Evolutionary conservation across 2,888 invertebrate species (phyloP).

Genomic region (Aporophyla nigra): DNA sequence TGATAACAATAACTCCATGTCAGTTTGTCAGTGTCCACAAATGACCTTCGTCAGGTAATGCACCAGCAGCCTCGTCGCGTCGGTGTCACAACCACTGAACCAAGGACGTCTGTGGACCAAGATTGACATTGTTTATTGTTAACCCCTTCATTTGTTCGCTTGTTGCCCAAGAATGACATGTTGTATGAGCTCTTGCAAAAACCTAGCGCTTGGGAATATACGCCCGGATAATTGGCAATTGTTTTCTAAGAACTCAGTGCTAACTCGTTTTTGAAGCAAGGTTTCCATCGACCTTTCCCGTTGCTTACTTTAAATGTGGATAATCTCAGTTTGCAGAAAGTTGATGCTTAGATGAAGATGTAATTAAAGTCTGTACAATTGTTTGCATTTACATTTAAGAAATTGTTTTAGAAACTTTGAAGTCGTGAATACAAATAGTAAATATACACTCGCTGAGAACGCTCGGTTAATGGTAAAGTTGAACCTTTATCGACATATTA

Average conservation of each 20-base stretch:
- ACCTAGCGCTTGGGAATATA: constrained; percentile 75
- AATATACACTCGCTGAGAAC: constrained; percentile 30
- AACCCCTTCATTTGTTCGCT: constrained; percentile 76
- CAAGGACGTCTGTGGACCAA: constrained; percentile 77
- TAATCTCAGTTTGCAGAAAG: constrained; percentile 42
- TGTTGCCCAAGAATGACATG: constrained; percentile 78
- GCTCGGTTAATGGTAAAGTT: constrained; percentile 40
- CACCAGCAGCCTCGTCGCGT: constrained; percentile 45
- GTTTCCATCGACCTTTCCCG: constrained; percentile 47
- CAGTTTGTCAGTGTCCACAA: constrained; percentile 34
- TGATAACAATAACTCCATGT: constrained; percentile 41
- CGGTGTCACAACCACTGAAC: constrained; percentile 68
- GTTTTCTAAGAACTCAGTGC: constrained; percentile 69
- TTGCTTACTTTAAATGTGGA: constrained; percentile 33
- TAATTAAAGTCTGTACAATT: constrained; percentile 24
- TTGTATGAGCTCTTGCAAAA: constrained; percentile 72
- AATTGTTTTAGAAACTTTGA: constrained; percentile 3
- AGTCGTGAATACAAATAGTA: constrained; percentile 29
- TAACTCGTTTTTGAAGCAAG: constrained; percentile 56
- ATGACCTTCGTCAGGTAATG: constrained; percentile 56
- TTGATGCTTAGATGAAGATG: constrained; percentile 20
- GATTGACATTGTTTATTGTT: constrained; percentile 84
- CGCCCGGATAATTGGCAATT: constrained; percentile 75
- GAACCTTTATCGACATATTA: constrained; percentile 49
- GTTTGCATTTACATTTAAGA: constrained; percentile 38